These are phyloP conservation scores for Meteorus colon DNA, from an alignment of 2,888 invertebrate species.

Conservation along the genomic window DNA sequence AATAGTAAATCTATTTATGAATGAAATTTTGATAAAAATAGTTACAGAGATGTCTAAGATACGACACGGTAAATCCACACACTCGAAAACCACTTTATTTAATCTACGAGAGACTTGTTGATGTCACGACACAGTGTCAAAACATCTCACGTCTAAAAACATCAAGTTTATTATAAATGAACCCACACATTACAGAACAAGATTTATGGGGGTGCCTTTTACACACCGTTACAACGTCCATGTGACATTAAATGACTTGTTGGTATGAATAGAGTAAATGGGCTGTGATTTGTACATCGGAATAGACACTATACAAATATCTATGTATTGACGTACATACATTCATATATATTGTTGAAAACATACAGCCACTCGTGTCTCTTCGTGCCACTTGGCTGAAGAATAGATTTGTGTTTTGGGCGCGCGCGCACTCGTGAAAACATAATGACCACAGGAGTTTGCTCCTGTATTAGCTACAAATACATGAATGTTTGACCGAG, in stretches of 20 bases:
- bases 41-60: neutral
- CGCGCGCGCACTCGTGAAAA: slow-evolving; percentile 56
- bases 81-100: neutral
- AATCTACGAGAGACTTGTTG: slow-evolving; percentile 24
- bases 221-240: slow-evolving; percentile 49
- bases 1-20: neutral
- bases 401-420: slow-evolving; percentile 66
- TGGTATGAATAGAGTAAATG: slow-evolving; percentile 68
- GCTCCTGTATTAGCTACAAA: neutral
- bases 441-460: slow-evolving; percentile 60
- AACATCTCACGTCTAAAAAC: slow-evolving; percentile 29
- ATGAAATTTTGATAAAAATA: no score
- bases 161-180: slow-evolving; percentile 21
- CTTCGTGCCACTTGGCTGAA: slow-evolving; percentile 49
- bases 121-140: slow-evolving; percentile 29
- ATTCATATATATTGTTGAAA: neutral
- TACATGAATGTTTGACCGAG: slow-evolving; percentile 48
- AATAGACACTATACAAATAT: slow-evolving; percentile 46
- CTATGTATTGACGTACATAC: neutral
- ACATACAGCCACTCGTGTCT: slow-evolving; percentile 40
- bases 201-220: slow-evolving; percentile 63
- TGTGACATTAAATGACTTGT: slow-evolving; percentile 67
- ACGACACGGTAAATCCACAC: slow-evolving; percentile 1
- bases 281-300: slow-evolving; percentile 70
- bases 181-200: slow-evolving; percentile 25